Evolutionary conservation across 2,797 vertebrate genomes (phyloP), one percentile per base, ranked within the genome.

Genomic region (Antrozous pallidus): DNA sequence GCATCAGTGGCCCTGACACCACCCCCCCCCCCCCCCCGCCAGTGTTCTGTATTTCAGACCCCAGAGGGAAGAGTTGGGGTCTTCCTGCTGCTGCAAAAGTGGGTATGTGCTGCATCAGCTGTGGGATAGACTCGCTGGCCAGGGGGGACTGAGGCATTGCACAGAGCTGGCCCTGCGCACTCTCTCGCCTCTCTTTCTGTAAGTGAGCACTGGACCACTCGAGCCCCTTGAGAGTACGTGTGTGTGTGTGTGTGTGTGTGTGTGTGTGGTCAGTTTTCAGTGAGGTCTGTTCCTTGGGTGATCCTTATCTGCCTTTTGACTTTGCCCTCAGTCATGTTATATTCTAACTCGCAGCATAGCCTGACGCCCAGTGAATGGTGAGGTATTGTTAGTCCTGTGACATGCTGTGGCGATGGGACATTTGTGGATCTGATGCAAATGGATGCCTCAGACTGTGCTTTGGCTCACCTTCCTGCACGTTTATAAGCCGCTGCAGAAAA

Each of bases 21-120:
- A 0, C 1, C 17, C 12, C 8, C 54, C 24, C 4, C 47, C 24
- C 0, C 1, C 16, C 8, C 8, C 61, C n/a, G n/a, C n/a, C 24
- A 6, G 51, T 9, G 38, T 80, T 70, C 71, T 28, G 40, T 45
- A 71, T 33, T 28, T 81, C 73, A 54, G 40, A 42, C 18, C 13
- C 3, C 18, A 6, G 1, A 11, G 31, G 31, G 1, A 20, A 38
- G 28, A 1, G 40, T 26, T 49, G 65, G 42, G 45, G 38, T 28
- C 20, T 4, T 33, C 28, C 4, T 8, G 51, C 36, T 31, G 18
- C 14, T 40, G 51, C 5, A 4, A 11, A 33, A 28, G 10, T 7
- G 65, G 16, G 6, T 58, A 31, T 63, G 54, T 54, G 18, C 31
- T 56, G 18, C 6, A 5, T 31, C 54, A 49, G 31, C 1, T 3